Conservation (phyloP, 2,888 invertebrate species). For the Tachystola acroxantha region DNA sequence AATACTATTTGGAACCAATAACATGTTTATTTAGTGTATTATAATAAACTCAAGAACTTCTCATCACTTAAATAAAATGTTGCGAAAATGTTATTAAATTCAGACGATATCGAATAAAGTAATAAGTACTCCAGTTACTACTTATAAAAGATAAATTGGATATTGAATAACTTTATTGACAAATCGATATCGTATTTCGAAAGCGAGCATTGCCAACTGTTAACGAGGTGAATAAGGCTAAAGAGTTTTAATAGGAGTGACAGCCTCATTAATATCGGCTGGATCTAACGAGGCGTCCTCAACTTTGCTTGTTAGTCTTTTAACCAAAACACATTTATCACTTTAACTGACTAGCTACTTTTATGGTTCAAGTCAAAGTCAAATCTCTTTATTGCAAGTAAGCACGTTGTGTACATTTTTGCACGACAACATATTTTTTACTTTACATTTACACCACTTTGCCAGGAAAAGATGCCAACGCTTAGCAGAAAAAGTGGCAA, state of each 20-base stretch:
- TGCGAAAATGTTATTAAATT: no score
- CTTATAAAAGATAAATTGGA: slow-evolving; percentile 3
- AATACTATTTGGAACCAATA: no score
- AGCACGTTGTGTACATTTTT: no score
- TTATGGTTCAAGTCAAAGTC: no score
- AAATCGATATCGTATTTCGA: slow-evolving; percentile 25
- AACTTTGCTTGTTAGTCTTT: slow-evolving; percentile 53
- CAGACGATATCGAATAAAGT: slow-evolving; percentile 2
- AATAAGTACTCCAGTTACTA: neutral
- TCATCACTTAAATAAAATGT: no score
- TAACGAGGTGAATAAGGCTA: slow-evolving; percentile 39
- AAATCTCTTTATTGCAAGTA: no score
- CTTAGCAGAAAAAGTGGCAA: no score
- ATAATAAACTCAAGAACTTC: no score
- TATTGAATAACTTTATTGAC: slow-evolving; percentile 17
- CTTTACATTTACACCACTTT: no score
- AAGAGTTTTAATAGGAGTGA: slow-evolving; percentile 48
- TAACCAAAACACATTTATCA: slow-evolving; percentile 39
- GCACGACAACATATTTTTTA: no score
- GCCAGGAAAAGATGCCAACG: no score
- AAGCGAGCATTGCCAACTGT: slow-evolving; percentile 27
- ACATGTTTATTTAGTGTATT: no score
- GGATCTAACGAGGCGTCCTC: slow-evolving; percentile 38
- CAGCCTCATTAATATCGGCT: slow-evolving; percentile 43
- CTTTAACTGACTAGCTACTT: slow-evolving; percentile 11